Percentiles rank a stretch among this genome's conserved stretches.
Conservation (phyloP, 1,140 invertebrate genomes). For the Bombus picipes region DNA sequence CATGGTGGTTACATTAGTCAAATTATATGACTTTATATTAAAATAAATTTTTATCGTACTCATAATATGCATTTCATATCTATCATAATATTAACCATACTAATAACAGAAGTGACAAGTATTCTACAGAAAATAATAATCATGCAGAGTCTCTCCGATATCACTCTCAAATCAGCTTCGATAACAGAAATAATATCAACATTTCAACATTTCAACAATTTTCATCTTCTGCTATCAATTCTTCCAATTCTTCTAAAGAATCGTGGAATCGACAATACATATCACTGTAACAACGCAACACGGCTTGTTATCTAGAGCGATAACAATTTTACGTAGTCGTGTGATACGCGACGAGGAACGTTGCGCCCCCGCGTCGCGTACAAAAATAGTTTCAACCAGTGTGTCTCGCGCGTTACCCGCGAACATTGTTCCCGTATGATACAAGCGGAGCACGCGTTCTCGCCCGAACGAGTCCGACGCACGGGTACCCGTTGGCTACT, state of each 20-base stretch:
- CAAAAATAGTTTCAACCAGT: slow-evolving; percentile 7
- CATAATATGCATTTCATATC: not conserved
- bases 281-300: not conserved
- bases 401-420: not conserved
- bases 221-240: not conserved
- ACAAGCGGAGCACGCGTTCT: slow-evolving; percentile 34
- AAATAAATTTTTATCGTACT: not conserved
- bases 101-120: not conserved
- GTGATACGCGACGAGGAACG: not conserved
- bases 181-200: not conserved
- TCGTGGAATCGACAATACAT: not conserved
- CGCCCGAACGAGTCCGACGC: slow-evolving; percentile 5
- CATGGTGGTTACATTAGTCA: not conserved
- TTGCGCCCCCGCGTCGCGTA: not conserved
- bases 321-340: too few relatives aligned
- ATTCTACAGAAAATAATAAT: not conserved
- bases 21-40: not conserved
- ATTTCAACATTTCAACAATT: not conserved
- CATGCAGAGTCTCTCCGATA: not conserved
- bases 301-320: not conserved
- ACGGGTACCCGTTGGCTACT: slow-evolving; percentile 8
- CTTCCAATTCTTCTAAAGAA: not conserved
- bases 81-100: not conserved
- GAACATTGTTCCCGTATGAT: slow-evolving; percentile 45
- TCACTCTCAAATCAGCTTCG: not conserved